Conservation (phyloP, 2,888 invertebrate genomes). For the Phymatocera aterrima region DNA sequence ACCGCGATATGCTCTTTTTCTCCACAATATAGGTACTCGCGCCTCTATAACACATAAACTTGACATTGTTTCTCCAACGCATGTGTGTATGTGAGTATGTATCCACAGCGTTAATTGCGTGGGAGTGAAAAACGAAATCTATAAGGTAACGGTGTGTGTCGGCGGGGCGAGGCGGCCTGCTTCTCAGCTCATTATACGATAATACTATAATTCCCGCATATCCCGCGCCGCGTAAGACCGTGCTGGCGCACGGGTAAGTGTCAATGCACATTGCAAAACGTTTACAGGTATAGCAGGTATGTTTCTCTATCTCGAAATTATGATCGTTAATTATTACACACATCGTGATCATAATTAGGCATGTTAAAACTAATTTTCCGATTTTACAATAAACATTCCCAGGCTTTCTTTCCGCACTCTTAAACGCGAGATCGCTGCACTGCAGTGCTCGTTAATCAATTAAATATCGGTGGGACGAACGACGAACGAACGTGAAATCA, state of each 20-base stretch:
- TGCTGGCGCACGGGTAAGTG: background rate
- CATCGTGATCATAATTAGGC: background rate
- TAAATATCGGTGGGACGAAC: too few species aligned
- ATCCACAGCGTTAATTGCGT: constrained; percentile 2
- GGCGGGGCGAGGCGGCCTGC: constrained; percentile 13
- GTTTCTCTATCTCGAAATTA: background rate
- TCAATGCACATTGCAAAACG: background rate
- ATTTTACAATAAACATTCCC: background rate
- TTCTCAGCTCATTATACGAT: constrained; percentile 39
- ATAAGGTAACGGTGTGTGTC: background rate
- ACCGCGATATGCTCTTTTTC: too few species aligned
- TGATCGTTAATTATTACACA: background rate
- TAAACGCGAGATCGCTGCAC: too few species aligned
- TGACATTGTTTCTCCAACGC: background rate
- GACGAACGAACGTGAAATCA: too few species aligned
- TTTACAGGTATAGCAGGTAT: too few species aligned
- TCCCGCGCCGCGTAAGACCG: too few species aligned
- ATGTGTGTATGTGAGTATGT: background rate
- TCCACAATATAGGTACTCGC: too few species aligned
- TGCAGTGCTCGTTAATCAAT: too few species aligned
- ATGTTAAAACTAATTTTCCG: background rate
- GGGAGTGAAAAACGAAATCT: constrained; percentile 4
- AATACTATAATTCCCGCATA: background rate
- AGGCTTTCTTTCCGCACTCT: too few species aligned
- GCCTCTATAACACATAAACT: too few species aligned